phyloP scores from a whole-genome alignment of 2,797 vertebrate genomes.

The Vespertilio murinus region DNA sequence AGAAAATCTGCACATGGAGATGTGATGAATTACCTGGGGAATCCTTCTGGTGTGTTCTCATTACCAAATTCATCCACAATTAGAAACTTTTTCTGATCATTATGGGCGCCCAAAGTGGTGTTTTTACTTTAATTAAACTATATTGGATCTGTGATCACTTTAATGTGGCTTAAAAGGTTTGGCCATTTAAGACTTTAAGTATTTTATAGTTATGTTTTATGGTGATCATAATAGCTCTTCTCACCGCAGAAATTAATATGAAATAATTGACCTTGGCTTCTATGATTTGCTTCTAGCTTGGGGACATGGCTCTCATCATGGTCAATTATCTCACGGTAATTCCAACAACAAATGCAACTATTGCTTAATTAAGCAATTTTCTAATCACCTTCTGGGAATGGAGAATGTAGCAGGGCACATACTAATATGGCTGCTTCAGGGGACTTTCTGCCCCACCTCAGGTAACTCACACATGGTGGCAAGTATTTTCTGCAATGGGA shows the following conservation, averaged over 20 bases:
- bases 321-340: conserved; percentile 68
- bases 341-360: conserved; percentile 20
- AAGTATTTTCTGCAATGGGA: background rate
- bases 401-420: background rate
- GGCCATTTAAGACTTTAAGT: conserved; percentile 56
- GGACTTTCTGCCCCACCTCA: background rate
- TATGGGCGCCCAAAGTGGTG: background rate
- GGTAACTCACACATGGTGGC: background rate
- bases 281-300: conserved; percentile 24
- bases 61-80: background rate
- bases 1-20: background rate
- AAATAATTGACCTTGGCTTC: conserved; percentile 52
- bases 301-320: background rate
- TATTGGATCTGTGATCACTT: conserved; percentile 23
- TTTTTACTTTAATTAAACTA: conserved; percentile 57
- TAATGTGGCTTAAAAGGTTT: conserved; percentile 1
- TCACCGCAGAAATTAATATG: background rate
- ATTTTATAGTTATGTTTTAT: conserved; percentile 19
- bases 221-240: background rate
- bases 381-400: background rate
- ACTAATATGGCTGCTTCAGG: background rate
- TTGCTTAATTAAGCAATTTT: conserved; percentile 32
- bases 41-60: background rate
- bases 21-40: background rate
- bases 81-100: conserved; percentile 27